Evolutionary conservation across 2,113 vertebrate species (phyloP), one percentile per base, ranked within the genome.

Genomic region (Tachysurus vachellii): DNA sequence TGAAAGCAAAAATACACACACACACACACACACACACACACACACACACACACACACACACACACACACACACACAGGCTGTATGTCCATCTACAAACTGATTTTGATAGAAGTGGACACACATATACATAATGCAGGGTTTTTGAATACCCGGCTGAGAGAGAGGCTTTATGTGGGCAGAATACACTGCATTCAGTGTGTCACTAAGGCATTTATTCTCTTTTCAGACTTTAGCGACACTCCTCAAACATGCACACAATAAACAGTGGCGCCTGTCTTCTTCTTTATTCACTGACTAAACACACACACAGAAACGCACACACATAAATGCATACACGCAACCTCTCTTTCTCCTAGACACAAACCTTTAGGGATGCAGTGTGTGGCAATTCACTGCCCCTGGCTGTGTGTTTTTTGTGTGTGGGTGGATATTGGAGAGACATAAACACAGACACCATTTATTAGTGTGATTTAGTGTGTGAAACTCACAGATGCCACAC

Each of bases 161-260:
- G 71, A 17, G 11, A 53, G 59, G 70, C 82, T 88, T 88, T 88
- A 79, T 88, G 85, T 66, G 80, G 84, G 83, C 85, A 88, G 82
- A 82, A 88, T 83, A 85, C 85, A 85, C 84, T 83, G 77, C 76
- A 36, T 87, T 90, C 87, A 82, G 75, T 84, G 62, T 91, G 92
- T 91, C 42, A 28, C 85, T 88, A 90, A 89, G 88, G 89, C 80
- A 75, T 84, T 73, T 80, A 36, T 90, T 88, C 89, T 89, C 88
- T 84, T 64, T 92, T 92, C 92, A 89, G 84, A 61, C 76, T 88
- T 66, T 88, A 77, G 82, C 81, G 81, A 44, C 82, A 87, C 87
- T 91, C 87, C 85, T 86, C 89, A 90, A 89, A 88, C 88, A 89
- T 79, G 92, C 91, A 93, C 92, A 91, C 91, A 90, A 89, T 89